Base-by-base conservation (phyloP, 2,888 invertebrate species). In the Ecliptopera silaceata region DNA sequence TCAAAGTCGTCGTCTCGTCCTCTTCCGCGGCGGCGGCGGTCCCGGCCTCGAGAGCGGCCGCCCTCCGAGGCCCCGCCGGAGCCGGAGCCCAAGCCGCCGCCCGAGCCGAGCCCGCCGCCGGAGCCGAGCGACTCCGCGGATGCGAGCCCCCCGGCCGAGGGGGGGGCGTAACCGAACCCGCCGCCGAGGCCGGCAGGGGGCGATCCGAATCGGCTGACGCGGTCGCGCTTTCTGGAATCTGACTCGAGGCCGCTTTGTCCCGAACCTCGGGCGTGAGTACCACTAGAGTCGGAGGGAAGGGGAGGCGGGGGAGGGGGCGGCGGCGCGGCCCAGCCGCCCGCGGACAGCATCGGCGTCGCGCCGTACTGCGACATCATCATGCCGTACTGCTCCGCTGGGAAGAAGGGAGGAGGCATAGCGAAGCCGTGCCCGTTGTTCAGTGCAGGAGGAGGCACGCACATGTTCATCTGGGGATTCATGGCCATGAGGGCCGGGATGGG, bases 201-300 rank as follows among this genome's bases (percentile, higher is more conserved):
- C 60, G 56, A 42, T 56, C 56, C 51, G 49, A 34, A 77, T 26
- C 77, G 74, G 49, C 79, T 80, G 54, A 74, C 65, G 18, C 71
- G 69, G 58, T 74, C 72, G 66, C 82, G 85, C 72, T 82, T 88
- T 81, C 89, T 88, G 88, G 86, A 88, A 88, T 88, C 88, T 82
- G 88, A 87, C 82, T 87, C 87, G 76, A 79, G 79, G 79, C 83
- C 81, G 76, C 81, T 80, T 71, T 81, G 82, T 70, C 82, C 86
- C 75, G 79, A 82, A 78, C 86, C 84, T 74, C 80, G 82, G 73
- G 82, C 84, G 68, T 81, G 80, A 79, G 66, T 69, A 67, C 74
- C 80, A 64, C 74, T 76, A 65, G 75, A 75, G 43, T 81, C 82
- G 32, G 80, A 69, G 20, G 82, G 70, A 29, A 85, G 83, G 51